These are phyloP conservation scores for Taenioides sp. DNA, from an alignment of 2,797 vertebrate genomes.

Conservation along the genomic window DNA sequence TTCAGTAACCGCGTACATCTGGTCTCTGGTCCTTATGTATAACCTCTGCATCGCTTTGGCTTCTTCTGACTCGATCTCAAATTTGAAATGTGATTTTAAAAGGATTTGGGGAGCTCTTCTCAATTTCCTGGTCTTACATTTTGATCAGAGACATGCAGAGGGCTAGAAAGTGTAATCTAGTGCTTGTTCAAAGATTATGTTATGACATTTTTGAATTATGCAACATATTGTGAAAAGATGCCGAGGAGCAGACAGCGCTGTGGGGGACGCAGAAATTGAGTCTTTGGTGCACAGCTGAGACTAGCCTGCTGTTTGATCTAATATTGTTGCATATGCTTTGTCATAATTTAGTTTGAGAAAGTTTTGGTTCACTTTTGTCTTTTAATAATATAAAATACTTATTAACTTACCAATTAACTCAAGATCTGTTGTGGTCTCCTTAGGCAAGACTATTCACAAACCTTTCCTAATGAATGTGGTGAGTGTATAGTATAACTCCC, in stretches of 20 bases:
- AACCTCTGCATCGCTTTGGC: conserved; percentile 18
- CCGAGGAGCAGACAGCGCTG: conserved; percentile 37
- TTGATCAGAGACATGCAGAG: conserved; percentile 18
- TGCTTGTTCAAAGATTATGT: conserved; percentile 19
- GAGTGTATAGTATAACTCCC: too few relatives aligned
- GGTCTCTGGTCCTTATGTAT: conserved; percentile 37
- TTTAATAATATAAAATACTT: too few relatives aligned
- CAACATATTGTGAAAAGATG: conserved; percentile 40
- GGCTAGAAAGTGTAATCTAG: conserved; percentile 20
- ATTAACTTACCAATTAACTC: too few relatives aligned
- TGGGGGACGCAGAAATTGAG: conserved; percentile 49
- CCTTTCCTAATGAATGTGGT: too few relatives aligned
- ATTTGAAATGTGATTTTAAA: conserved; percentile 30
- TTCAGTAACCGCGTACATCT: conserved; percentile 11
- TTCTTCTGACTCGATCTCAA: conserved; percentile 17
- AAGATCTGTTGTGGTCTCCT: too few relatives aligned
- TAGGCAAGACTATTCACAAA: too few relatives aligned
- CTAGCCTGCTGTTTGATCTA: not conserved
- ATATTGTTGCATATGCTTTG: not conserved
- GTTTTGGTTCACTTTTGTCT: too few relatives aligned
- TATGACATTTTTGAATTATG: conserved; percentile 44
- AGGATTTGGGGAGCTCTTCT: conserved; percentile 26
- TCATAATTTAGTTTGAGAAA: too few relatives aligned
- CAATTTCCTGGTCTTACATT: conserved; percentile 35
- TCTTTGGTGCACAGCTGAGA: not conserved